Evolutionary conservation across 2,113 vertebrate species (phyloP), one percentile per base, ranked within the genome.

Genomic region (Fregata magnificens): DNA sequence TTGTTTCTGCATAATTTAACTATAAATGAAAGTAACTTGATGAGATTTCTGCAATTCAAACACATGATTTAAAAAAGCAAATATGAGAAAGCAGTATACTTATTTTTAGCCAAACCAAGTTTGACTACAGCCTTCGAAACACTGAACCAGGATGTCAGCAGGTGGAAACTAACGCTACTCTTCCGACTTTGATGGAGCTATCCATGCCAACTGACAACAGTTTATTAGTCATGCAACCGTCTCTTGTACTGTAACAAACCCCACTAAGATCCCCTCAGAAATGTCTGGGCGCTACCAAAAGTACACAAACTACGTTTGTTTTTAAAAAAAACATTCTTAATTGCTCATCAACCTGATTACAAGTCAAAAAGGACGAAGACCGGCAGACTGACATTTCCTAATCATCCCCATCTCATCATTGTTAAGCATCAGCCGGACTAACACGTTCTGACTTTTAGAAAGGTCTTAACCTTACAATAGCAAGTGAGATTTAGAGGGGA

Each of bases 1-100:
- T 98, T 36, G 99, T 99, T 98, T 99, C 99, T 32, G 99, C 99
- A 92, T 99, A 99, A 98, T 99, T 99, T 96, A 99, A 89, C 99
- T 99, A 97, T 32, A 95, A 98, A 96, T 83, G 91, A 97, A 95
- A 98, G 71, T 65, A 71, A 95, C 49, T 65, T 79, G 40, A 82
- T 97, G 69, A 97, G 93, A 97, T 88, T 95, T 96, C 77, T 93
- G 45, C 82, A 92, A 96, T 94, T 91, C 61, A 80, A 69, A 59
- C 61, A 92, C 25, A 76, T 9, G 2, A 34, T 70, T 89, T 91
- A 38, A 89, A 77, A 96, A 97, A 91, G 52, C 63, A 96, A 90
- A 88, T 12, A 56, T 26, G 36, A 90, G 42, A 82, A 59, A 87
- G 10, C 24, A 63, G 20, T 15, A 80, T 3, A 86, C 6, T 78